These are phyloP conservation scores for Drosophila gaucha DNA, from an alignment of 2,888 invertebrate species.

Conservation along the genomic window DNA sequence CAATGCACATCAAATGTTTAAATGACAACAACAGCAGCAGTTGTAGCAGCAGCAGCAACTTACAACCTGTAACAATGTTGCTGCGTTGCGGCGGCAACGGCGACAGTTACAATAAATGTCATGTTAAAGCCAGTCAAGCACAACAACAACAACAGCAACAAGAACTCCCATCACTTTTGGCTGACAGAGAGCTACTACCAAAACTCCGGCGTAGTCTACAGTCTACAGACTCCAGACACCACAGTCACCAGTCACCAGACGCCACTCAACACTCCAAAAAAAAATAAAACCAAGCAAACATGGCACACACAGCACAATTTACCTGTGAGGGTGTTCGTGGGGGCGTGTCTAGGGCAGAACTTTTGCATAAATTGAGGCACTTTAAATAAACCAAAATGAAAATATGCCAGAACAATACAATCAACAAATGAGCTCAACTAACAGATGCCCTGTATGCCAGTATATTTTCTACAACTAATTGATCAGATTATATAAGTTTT, in stretches of 20 bases:
- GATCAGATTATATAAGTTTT: too few relatives aligned
- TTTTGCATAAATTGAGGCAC: constrained; percentile 57
- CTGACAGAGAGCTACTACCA: constrained; percentile 30
- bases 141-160: constrained; percentile 15
- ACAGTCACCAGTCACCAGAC: constrained; percentile 12
- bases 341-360: constrained; percentile 55
- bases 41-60: constrained; percentile 44
- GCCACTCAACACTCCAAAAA: constrained; percentile 50
- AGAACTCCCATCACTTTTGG: constrained; percentile 64
- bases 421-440: background rate
- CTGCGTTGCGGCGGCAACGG: constrained; percentile 36
- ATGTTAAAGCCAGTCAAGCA: constrained; percentile 75
- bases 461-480: too few relatives aligned
- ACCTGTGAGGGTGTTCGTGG: constrained; percentile 51
- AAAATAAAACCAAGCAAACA: constrained; percentile 55
- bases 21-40: constrained; percentile 62
- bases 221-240: constrained; percentile 38
- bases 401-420: constrained; percentile 21
- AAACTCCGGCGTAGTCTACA: constrained; percentile 29
- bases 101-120: constrained; percentile 83
- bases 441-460: background rate
- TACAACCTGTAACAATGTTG: constrained; percentile 56
- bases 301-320: constrained; percentile 53
- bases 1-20: constrained; percentile 79
- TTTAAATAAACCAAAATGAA: constrained; percentile 47